phyloP scores from a whole-genome alignment of 2,113 vertebrate species.

The Chaetodon auriga region DNA sequence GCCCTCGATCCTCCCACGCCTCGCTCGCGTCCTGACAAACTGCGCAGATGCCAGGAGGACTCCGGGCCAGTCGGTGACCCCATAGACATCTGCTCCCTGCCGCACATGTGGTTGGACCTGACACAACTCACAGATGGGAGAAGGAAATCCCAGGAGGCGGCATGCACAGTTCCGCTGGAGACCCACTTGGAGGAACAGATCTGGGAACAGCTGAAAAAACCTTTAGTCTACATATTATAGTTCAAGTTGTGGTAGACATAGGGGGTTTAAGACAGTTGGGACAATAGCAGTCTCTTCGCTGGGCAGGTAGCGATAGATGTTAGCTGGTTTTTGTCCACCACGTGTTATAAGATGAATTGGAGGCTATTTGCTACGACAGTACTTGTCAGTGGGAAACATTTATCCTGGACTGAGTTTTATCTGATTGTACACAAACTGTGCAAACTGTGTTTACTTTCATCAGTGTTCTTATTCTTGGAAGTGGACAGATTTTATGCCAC shows the following conservation, averaged over 20 bases:
- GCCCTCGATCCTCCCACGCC: constrained; percentile 35
- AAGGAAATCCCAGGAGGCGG: constrained; percentile 52
- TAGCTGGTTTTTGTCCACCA: too few relatives aligned
- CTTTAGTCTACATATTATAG: constrained; percentile 3
- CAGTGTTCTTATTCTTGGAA: background rate
- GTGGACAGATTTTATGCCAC: background rate
- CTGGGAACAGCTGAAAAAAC: constrained; percentile 55
- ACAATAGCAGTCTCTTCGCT: too few relatives aligned
- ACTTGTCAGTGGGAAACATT: too few relatives aligned
- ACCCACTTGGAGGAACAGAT: constrained; percentile 20
- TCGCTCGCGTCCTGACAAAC: constrained; percentile 16
- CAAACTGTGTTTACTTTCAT: background rate
- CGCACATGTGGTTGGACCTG: constrained; percentile 42
- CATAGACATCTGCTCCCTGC: constrained; percentile 61
- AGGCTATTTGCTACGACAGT: too few relatives aligned
- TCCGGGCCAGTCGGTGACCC: constrained; percentile 42
- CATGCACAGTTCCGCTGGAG: background rate
- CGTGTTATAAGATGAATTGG: too few relatives aligned
- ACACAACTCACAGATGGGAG: constrained; percentile 49
- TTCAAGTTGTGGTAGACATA: too few relatives aligned
- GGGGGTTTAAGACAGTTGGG: too few relatives aligned
- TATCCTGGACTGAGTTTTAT: background rate
- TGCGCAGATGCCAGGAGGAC: constrained; percentile 43
- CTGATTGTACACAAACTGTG: background rate
- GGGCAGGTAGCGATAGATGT: too few relatives aligned